Base-by-base conservation (phyloP, 1,140 invertebrate species). In the Aethina tumida region DNA sequence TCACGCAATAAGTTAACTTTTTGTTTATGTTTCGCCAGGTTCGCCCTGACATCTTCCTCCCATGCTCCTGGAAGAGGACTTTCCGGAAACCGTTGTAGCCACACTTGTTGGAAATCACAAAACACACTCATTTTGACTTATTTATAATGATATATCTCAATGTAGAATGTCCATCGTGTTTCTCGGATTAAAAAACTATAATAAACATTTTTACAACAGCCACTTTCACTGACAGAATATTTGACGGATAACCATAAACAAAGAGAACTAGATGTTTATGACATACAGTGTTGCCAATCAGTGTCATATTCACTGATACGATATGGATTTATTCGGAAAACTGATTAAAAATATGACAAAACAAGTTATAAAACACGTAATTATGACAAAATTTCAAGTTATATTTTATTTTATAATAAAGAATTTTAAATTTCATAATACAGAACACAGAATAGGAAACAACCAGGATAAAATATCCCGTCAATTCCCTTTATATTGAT, bases 11-110 rank as follows among this genome's bases (percentile, higher is more conserved):
- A 71, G 30, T 69, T 65, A 33, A 89, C 83, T 68, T 81, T 81
- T 56, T 84, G 74, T 68, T 84, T 84, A 69, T 92, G 87, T 66
- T 85, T 87, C 47, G 80, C 73, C 43, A 92, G 72, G 67, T 89
- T 90, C 33, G 81, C 81, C 54, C 84, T 73, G 45, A 91, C 85
- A 73, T 90, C 84, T 64, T 88, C 84, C 59, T 88, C 85, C 86
- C 85, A 91, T 60, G 83, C 84, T 58, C 81, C 81, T 53, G 87
- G 87, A 47, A 91, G 70, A 49, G 82, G 79, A 68, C 81, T 86
- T 56, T 85, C 83, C 41, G 86, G 85, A 72, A 89, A 91, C 56
- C 85, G 72, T 70, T 87, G 77, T 60, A 79, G 62, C 86, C 86
- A 91, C 58, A 87, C 81, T 58, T 81, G 78, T 65, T 85, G 81